Conservation (phyloP, 1,140 invertebrate species). For the Doryteuthis pealeii region DNA sequence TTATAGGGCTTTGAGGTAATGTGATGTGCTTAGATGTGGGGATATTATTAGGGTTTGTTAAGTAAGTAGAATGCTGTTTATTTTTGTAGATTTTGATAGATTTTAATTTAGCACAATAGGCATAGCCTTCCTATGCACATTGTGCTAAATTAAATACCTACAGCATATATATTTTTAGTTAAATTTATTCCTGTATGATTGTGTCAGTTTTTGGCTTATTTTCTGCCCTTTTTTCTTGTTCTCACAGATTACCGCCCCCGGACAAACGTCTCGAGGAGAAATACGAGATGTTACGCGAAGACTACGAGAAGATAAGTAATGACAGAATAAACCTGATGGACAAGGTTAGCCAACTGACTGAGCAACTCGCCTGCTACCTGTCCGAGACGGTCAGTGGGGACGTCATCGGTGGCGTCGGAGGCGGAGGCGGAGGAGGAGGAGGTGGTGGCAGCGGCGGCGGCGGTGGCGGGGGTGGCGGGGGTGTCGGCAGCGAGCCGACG, state of each 20-base stretch:
- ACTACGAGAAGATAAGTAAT: slow-evolving; percentile 1
- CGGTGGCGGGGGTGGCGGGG: neutral
- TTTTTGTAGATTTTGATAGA: too few species aligned
- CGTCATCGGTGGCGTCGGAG: neutral
- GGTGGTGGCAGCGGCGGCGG: neutral
- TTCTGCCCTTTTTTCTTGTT: neutral
- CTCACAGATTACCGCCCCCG: neutral
- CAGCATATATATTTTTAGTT: too few species aligned
- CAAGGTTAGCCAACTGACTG: neutral
- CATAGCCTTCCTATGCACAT: too few species aligned
- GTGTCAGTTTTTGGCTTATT: too few species aligned
- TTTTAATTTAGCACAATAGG: too few species aligned
- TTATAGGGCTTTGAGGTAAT: too few species aligned
- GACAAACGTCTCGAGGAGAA: neutral
- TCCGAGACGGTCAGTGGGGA: neutral
- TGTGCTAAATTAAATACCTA: too few species aligned
- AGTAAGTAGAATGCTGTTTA: too few species aligned
- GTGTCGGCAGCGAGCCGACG: neutral
- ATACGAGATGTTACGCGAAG: neutral
- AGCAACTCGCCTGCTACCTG: neutral
- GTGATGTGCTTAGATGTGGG: too few species aligned
- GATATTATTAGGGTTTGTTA: too few species aligned
- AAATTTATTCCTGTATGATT: too few species aligned
- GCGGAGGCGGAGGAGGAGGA: neutral
- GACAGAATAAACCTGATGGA: neutral